Evolutionary conservation across 2,113 vertebrate genomes (phyloP), one percentile per base, ranked within the genome.

Genomic region (Amphiprion percula): DNA sequence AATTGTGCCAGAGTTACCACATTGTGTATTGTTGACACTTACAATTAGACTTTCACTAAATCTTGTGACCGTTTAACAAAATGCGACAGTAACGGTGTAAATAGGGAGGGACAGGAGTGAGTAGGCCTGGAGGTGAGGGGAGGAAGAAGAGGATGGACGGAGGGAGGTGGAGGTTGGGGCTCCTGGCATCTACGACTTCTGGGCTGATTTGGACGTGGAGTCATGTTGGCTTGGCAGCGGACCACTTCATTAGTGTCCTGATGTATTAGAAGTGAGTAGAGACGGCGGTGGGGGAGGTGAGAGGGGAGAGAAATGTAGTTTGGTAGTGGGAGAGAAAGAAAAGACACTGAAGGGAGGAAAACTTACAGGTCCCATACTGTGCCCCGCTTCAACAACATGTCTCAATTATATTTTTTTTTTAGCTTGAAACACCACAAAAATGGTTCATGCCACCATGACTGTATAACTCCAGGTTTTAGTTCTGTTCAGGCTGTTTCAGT

Each of bases 181-280:
- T 92, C 62, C 86, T 92, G 86, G 72, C 81, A 89, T 83, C 82
- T 55, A 61, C 46, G 66, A 59, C 68, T 64, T 66, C 39, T 6
- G 73, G 74, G 66, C 68, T 85, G 77, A 90, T 90, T 89, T 86
- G 82, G 87, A 80, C 69, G 82, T 82, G 83, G 86, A 88, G 83
- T 89, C 82, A 69, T 87, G 90, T 81, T 82, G 89, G 86, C 78
- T 88, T 93, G 88, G 92, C 89, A 88, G 68, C 58, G 68, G 23
- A 68, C 73, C 62, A 78, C 84, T 87, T 92, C 86, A 89, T 92
- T 93, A 92, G 76, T 84, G 84, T 92, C 83, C 80, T 82, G 75
- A 80, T 87, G 71, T 79, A 84, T 89, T 90, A 82, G 84, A 85
- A 19, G 26, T 73, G 83, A 81, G 69, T 17, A 11, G 69, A 77